Base-by-base conservation (phyloP, 2,113 vertebrate species). In the Neogale vison region DNA sequence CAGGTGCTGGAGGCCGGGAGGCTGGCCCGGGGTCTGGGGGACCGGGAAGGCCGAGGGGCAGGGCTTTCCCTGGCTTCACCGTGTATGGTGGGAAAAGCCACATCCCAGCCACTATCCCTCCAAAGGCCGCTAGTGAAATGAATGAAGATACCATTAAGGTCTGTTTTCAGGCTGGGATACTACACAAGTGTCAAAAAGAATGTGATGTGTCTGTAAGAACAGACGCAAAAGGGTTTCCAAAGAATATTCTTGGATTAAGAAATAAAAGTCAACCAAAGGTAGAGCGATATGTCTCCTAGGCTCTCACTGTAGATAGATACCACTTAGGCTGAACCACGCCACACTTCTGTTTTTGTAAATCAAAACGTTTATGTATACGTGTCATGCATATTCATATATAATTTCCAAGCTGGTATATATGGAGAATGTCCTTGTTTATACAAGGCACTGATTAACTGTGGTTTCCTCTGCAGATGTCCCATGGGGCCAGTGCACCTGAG, bases 1-100 rank as follows among this genome's bases (percentile, higher is more conserved):
- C 91, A 96, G 84, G 87, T 96, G 74, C 52, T 26, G 11, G 79
- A 82, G 59, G 63, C 63, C 8, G 61, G 80, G 45, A 83, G 42
- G 63, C 61, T 10, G 26, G n/a, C 80, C 83, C 21, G 24, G 47
- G 94, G 47, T 20, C 71, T 72, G 12, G 4, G 4, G 15, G 55
- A 6, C 36, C 21, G 13, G 65, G 52, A 67, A 4, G 2, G 12
- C 85, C 1, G 2, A 14, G 31, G n/a, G 45, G 3, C 21, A 31
- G 9, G 4, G 6, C 39, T 90, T 88, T 61, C 45, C 57, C 85
- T 74, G 85, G 63, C 65, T 77, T 93, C 36, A 67, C 79, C 20
- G 20, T 18, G 79, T 47, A 63, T 20, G 59, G 69, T n/a, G n/a
- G 0, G 0, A 34, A 45, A 71, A 65, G 21, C 45, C 52, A 18